phyloP scores from a whole-genome alignment of 1,140 invertebrate species.

The Chelonus insularis region DNA sequence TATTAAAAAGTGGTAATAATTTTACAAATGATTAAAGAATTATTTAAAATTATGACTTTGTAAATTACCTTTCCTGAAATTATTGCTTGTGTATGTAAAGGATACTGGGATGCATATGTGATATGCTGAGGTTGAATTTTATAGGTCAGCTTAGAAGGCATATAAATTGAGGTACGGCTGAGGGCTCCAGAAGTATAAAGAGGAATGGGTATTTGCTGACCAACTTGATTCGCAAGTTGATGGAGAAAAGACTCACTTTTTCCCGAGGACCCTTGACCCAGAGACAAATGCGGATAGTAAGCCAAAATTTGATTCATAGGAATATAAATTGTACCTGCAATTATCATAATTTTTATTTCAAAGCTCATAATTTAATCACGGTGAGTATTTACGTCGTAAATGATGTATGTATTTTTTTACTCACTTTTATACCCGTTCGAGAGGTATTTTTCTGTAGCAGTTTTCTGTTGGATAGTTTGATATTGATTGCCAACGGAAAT shows the following conservation, averaged over 20 bases:
- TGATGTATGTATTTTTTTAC: not conserved
- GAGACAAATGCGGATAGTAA: conserved; percentile 42
- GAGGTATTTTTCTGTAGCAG: conserved; percentile 38
- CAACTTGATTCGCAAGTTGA: conserved; percentile 30
- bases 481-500: conserved; percentile 46
- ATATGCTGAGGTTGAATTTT: conserved; percentile 42
- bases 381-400: no score
- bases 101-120: conserved; percentile 36
- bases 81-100: conserved; percentile 37
- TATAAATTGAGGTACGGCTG: conserved; percentile 38
- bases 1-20: not conserved
- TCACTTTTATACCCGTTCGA: conserved; percentile 40
- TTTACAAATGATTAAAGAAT: not conserved
- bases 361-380: no score
- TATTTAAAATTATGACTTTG: not conserved
- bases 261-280: conserved; percentile 1
- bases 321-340: conserved; percentile 43
- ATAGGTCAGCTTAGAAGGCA: conserved; percentile 38
- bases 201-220: conserved; percentile 43
- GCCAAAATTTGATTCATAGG: conserved; percentile 45
- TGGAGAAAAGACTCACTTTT: conserved; percentile 38
- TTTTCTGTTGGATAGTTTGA: conserved; percentile 47
- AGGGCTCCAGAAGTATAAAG: conserved; percentile 36
- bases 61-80: conserved; percentile 37
- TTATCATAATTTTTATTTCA: not conserved